A percentile compares a stretch with the other conserved stretches of the same genome.
Evolutionary conservation across 1,140 invertebrate genomes (phyloP).

Genomic region (Calosoma granatense): DNA sequence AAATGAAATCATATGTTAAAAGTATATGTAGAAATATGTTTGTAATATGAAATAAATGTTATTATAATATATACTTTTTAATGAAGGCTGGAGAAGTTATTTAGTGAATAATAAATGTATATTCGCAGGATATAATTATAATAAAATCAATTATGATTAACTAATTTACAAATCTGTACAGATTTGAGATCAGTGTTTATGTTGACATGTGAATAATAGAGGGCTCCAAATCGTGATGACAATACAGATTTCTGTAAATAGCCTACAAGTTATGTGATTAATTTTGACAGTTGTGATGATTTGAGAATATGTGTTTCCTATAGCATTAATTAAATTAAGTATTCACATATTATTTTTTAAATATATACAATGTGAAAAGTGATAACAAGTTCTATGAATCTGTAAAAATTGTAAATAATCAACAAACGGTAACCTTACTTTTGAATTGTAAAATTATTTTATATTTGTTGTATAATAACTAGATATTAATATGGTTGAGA

Average conservation of each 20-base stretch:
- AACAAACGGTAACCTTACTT: slow-evolving; percentile 11
- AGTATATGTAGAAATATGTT: too few relatives aligned
- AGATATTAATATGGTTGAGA: slow-evolving; percentile 54
- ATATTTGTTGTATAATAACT: background rate
- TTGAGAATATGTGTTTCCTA: background rate
- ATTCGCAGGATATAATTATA: too few relatives aligned
- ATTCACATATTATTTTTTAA: background rate
- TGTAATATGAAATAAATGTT: too few relatives aligned
- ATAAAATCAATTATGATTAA: too few relatives aligned
- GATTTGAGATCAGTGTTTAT: too few relatives aligned
- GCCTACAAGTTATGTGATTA: slow-evolving; percentile 2
- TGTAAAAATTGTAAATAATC: slow-evolving; percentile 8
- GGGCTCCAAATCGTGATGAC: too few relatives aligned
- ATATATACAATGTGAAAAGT: background rate
- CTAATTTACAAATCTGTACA: too few relatives aligned
- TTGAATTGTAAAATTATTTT: background rate
- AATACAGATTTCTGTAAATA: slow-evolving; percentile 1
- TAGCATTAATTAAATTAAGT: background rate
- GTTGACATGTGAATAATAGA: too few relatives aligned
- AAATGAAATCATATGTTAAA: too few relatives aligned
- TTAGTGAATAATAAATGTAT: too few relatives aligned
- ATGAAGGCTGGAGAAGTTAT: too few relatives aligned
- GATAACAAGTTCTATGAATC: background rate
- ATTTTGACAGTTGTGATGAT: slow-evolving; percentile 2
- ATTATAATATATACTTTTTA: too few relatives aligned